Percentiles rank a stretch among this genome's conserved stretches.
Evolutionary conservation across 1,140 invertebrate species (phyloP).

Genomic region (Amyelois transitella): DNA sequence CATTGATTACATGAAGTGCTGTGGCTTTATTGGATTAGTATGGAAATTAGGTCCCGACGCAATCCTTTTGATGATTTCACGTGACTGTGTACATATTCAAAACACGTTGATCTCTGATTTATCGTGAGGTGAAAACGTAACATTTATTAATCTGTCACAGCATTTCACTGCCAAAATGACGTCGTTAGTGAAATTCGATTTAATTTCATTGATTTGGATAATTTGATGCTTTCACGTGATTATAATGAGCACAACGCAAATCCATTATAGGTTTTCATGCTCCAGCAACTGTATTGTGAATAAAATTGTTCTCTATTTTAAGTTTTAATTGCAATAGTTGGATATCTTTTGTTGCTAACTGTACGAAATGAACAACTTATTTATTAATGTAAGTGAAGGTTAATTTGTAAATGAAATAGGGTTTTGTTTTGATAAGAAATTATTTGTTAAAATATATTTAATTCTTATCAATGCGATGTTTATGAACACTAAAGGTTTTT

Average conservation of each 20-base stretch:
- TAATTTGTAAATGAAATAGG: no score
- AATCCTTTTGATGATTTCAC: slow-evolving; percentile 34
- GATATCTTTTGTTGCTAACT: no score
- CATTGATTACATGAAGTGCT: slow-evolving; percentile 28
- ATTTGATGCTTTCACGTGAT: not conserved
- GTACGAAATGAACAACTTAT: not conserved
- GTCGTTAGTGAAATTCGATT: not conserved
- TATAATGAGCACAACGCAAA: not conserved
- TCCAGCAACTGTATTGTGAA: no score
- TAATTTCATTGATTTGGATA: not conserved
- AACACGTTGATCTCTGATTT: slow-evolving; percentile 28
- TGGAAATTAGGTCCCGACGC: slow-evolving; percentile 30
- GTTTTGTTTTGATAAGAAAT: no score
- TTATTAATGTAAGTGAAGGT: not conserved
- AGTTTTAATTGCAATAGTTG: not conserved
- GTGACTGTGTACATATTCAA: slow-evolving; percentile 33
- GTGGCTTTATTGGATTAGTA: slow-evolving; percentile 38
- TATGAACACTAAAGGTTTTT: no score
- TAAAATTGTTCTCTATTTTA: not conserved
- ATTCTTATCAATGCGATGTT: no score
- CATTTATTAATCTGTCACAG: slow-evolving; percentile 11
- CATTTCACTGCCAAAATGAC: slow-evolving; percentile 10
- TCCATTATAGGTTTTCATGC: not conserved
- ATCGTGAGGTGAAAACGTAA: slow-evolving; percentile 11
- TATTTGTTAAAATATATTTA: no score